Conservation (phyloP, 2,888 invertebrate species). For the Mongoloraphidia duomilia region DNA sequence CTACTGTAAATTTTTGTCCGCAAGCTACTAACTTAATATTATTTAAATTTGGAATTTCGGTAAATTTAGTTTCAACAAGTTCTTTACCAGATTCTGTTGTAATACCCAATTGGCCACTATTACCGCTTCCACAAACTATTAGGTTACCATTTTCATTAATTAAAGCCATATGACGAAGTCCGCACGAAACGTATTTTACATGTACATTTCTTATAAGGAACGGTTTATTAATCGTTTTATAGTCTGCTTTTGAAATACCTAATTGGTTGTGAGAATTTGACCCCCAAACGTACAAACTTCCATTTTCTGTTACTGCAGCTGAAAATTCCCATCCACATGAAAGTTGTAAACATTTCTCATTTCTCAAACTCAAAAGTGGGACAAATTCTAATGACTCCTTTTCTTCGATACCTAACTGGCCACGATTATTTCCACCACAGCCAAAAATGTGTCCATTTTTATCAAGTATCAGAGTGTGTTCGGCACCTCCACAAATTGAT, state of each 20-base stretch:
- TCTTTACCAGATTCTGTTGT: constrained; percentile 25
- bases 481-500: constrained; percentile 60
- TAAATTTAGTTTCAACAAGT: constrained; percentile 29
- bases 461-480: constrained; percentile 57
- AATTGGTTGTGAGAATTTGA: constrained; percentile 66
- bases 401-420: constrained; percentile 47
- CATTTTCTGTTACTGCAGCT: constrained; percentile 53
- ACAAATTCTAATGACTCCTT: constrained; percentile 38
- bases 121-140: constrained; percentile 49
- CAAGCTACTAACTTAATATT: constrained; percentile 51
- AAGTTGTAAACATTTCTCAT: constrained; percentile 41
- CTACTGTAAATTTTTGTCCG: constrained; percentile 69
- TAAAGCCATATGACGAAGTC: constrained; percentile 51
- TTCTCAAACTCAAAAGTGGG: constrained; percentile 42
- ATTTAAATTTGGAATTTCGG: constrained; percentile 38
- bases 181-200: constrained; percentile 46
- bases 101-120: constrained; percentile 52
- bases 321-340: constrained; percentile 76
- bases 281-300: constrained; percentile 67
- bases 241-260: constrained; percentile 40
- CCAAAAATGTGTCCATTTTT: constrained; percentile 51
- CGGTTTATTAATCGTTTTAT: constrained; percentile 21
- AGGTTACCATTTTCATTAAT: constrained; percentile 46
- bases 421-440: constrained; percentile 66
- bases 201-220: constrained; percentile 22